A percentile compares a stretch with the other conserved stretches of the same genome.
These are phyloP conservation scores for Gryllus bimaculatus DNA, from an alignment of 1,140 invertebrate genomes.

Conservation along the genomic window DNA sequence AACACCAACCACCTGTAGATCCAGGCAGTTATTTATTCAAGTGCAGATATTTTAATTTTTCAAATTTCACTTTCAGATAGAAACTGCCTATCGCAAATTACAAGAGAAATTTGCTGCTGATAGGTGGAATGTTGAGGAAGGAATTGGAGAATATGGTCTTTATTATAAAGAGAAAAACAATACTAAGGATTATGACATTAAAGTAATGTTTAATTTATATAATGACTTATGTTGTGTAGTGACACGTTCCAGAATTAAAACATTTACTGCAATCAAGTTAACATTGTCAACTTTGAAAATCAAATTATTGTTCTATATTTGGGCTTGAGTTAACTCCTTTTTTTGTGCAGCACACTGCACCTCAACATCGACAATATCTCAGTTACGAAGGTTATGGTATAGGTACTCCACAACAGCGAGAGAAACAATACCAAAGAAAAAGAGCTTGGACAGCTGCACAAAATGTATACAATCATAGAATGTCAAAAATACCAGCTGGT, in stretches of 20 bases:
- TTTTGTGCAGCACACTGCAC: constrained; percentile 61
- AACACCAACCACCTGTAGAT: too few species aligned
- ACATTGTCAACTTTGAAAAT: too few species aligned
- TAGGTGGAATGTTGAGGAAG: constrained; percentile 28
- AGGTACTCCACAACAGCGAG: constrained; percentile 64
- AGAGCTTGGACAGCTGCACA: constrained; percentile 60
- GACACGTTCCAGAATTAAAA: background rate
- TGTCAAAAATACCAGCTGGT: constrained; percentile 46
- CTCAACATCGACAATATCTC: constrained; percentile 80
- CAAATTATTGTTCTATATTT: too few species aligned
- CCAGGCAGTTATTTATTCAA: background rate
- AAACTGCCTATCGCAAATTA: constrained; percentile 44
- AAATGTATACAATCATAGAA: constrained; percentile 63
- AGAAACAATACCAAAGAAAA: constrained; percentile 61
- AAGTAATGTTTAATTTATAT: constrained; percentile 29
- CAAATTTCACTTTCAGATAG: constrained; percentile 33
- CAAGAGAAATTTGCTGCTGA: constrained; percentile 34
- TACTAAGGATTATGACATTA: constrained; percentile 42
- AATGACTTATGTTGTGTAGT: background rate
- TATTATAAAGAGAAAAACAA: constrained; percentile 41
- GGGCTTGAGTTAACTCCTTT: background rate
- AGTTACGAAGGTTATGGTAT: constrained; percentile 65
- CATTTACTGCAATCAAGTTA: background rate
- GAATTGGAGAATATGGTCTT: constrained; percentile 34
- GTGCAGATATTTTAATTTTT: background rate